Percentiles rank a stretch among this genome's conserved stretches.
Evolutionary conservation across 2,888 invertebrate species (phyloP).

Genomic region (Kryphioiulus occultus): DNA sequence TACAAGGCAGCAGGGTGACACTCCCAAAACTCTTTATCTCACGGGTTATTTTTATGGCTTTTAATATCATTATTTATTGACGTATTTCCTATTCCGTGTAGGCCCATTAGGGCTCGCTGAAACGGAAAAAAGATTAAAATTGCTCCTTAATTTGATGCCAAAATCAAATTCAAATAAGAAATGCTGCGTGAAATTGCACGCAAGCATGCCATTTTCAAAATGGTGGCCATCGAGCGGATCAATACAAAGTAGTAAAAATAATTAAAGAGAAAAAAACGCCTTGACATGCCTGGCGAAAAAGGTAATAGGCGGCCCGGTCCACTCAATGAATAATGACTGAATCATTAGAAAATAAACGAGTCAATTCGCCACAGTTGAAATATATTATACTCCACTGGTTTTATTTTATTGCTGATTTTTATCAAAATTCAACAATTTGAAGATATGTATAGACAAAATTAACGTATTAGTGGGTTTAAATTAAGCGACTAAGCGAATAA

Average conservation of each 20-base stretch:
- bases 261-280: neutral
- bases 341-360: conserved; percentile 14
- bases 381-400: conserved; percentile 2
- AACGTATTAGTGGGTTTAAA: neutral
- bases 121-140: neutral
- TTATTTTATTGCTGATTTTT: conserved; percentile 26
- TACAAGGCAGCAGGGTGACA: conserved; percentile 17
- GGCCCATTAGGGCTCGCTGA: neutral
- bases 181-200: conserved; percentile 4
- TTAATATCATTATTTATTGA: conserved; percentile 31
- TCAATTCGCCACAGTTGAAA: conserved; percentile 26
- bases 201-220: neutral
- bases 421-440: conserved; percentile 9
- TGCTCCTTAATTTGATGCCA: neutral
- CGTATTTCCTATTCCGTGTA: conserved; percentile 25
- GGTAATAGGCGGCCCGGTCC: neutral
- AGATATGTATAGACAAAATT: neutral
- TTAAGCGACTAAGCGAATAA: neutral
- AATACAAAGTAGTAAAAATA: neutral
- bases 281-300: neutral
- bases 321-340: neutral
- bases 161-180: neutral
- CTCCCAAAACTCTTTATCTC: conserved; percentile 35
- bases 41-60: neutral
- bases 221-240: neutral